Conservation (phyloP, 92 coral and sea anemone species). For the Plumapathes pennacea region DNA sequence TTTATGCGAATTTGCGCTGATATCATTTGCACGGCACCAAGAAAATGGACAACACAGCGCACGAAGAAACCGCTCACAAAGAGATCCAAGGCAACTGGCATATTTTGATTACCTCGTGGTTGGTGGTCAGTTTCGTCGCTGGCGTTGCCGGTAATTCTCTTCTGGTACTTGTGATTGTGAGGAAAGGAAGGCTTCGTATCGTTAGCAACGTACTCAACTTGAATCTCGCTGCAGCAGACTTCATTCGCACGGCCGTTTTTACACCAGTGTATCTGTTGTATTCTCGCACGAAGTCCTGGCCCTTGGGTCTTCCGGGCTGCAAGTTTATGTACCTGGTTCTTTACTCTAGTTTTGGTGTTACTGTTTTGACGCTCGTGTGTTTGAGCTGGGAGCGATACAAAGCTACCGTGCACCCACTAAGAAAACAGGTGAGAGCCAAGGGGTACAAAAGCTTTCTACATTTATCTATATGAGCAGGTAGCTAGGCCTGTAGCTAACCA, state of each 20-base stretch:
- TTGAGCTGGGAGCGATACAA: conserved; percentile 70
- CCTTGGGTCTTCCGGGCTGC: conserved; percentile 44
- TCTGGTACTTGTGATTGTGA: conserved; percentile 50
- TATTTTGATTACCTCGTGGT: too few relatives aligned
- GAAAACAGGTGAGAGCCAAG: conserved; percentile 45
- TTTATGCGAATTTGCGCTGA: too few relatives aligned
- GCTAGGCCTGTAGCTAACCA: too few relatives aligned
- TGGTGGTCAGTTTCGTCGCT: conserved; percentile 37
- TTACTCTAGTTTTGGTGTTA: conserved; percentile 34
- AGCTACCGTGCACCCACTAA: conserved; percentile 56
- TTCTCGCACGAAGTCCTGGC: conserved; percentile 45
- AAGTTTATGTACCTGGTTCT: conserved; percentile 21
- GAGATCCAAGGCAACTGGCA: too few relatives aligned
- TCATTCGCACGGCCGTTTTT: conserved; percentile 48
- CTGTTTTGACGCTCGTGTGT: conserved; percentile 53
- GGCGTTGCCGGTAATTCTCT: conserved; percentile 60
- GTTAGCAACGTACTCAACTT: conserved; percentile 68
- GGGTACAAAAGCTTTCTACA: not conserved
- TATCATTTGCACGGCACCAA: too few relatives aligned
- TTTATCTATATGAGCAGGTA: too few relatives aligned
- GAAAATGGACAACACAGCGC: too few relatives aligned
- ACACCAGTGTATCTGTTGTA: conserved; percentile 66
- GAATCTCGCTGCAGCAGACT: conserved; percentile 58
- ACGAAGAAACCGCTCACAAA: too few relatives aligned
- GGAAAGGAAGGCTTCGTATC: conserved; percentile 44